Evolutionary conservation across 2,113 vertebrate genomes (phyloP), one percentile per base, ranked within the genome.

Genomic region (Taurulus bubalis): DNA sequence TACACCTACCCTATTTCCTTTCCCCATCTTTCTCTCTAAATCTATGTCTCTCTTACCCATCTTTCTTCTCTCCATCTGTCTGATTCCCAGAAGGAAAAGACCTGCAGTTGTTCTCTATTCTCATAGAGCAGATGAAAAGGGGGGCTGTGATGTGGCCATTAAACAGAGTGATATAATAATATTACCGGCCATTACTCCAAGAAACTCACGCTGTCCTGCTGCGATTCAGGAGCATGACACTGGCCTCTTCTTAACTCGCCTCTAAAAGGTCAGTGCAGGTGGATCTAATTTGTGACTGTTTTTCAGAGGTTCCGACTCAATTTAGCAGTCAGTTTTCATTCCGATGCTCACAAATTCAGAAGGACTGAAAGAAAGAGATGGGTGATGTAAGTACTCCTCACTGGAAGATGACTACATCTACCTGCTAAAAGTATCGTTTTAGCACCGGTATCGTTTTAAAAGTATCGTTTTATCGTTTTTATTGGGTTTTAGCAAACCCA

Each of bases 181-280:
- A 85, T 86, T 78, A 85, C 56, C 80, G 77, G 74, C 66, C 78
- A 82, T 84, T 82, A 85, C 64, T 87, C 63, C 80, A 83, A 80
- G 79, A 89, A 87, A 72, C 67, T 72, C 82, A 51, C 60, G 64
- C 74, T 71, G 73, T 71, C 66, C 67, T 65, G 60, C 71, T 66
- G 49, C 20, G 42, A 74, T 83, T 63, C 56, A 66, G 80, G 22
- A 75, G 70, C 58, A 56, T 51, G 71, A 66, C 74, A 72, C 77
- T 73, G 83, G 89, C 82, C 85, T 81, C 68, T 60, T 73, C 82
- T 79, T 73, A 83, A 80, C 71, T 81, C 67, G 16, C 15, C 79
- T 76, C n/a, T 8, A 78, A 90, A 90, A 85, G 86, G 88, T 84
- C 86, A 88, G 26, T 15, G 40, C 51, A 5, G 32, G 51, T 58